Base-by-base conservation (phyloP, 30 jellyfish, hydroid and myxozoan species). In the Cassiopea xamachana region DNA sequence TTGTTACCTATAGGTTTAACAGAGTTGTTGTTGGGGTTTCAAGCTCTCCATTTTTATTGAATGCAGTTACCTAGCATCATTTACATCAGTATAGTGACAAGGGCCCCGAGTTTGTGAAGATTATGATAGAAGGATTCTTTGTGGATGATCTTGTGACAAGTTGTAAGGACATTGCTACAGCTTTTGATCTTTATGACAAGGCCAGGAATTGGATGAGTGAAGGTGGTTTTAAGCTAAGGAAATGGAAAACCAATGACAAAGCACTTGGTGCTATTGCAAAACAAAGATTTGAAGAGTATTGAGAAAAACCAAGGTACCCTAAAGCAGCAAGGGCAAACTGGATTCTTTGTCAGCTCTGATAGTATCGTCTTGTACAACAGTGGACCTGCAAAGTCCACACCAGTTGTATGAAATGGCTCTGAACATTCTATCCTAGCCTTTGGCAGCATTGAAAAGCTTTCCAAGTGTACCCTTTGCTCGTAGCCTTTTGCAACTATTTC, bases 371-470 rank as follows among this genome's bases (percentile, higher is more conserved):
- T 86, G 85, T 86, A 85, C 62, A 1, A 48, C 75, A 92, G 59
- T 44, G 93, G 93, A 1, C 98, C 90, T 60, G 93, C 89, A 58
- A 86, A 92, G 71, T 92, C 96, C 19, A 85, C 87, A 14, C 96
- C 98, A 43, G 92, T 51, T 39, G 96, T 87, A 46, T 88, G 86
- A 64, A 92, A 92, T 47, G 96, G 94, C 74, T 79, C 90, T 12
- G 92, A 62, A 12, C 67, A 19, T 46, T 82, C 90, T 1, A 77
- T 79, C 59, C 97, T 97, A 55, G 79, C 51, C 71, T 39, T 45
- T 55, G 64, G 64, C 64, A 55, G 64, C 64, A 55, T 55, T 55
- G 64, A 55, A 55, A 55, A 55, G 64, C 64, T 0, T 55, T 55
- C 12, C 64, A 55, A 55, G 64, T 55, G 64, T 10, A 55, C 64